These are phyloP conservation scores for Andrena bucephala DNA, from an alignment of 2,888 invertebrate species.

Conservation along the genomic window DNA sequence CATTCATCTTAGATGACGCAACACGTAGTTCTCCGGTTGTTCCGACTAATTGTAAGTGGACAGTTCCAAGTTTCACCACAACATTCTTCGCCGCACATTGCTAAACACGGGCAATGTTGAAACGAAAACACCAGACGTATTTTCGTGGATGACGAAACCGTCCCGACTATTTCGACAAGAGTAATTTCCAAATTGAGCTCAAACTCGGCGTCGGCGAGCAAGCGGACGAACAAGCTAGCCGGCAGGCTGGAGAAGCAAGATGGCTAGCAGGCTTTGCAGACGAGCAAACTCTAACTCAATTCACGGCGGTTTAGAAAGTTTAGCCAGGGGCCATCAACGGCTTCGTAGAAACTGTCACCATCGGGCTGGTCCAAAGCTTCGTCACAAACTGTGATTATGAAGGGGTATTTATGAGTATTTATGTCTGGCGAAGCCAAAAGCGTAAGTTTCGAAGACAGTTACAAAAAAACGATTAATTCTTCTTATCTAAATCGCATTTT, in stretches of 20 bases:
- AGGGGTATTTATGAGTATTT: constrained; percentile 27
- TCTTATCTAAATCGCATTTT: too few species aligned
- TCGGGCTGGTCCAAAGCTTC: constrained; percentile 60
- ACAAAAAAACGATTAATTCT: constrained; percentile 2
- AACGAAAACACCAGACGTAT: constrained; percentile 42
- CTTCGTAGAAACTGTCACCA: constrained; percentile 72
- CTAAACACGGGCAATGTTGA: constrained; percentile 42
- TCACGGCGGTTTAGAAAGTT: constrained; percentile 75
- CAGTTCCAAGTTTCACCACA: constrained; percentile 38
- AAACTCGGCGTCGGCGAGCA: constrained; percentile 64
- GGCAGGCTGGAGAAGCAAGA: constrained; percentile 59
- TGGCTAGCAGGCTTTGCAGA: constrained; percentile 67
- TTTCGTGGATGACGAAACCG: constrained; percentile 54
- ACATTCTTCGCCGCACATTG: constrained; percentile 50
- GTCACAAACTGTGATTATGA: constrained; percentile 48
- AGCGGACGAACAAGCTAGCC: constrained; percentile 58
- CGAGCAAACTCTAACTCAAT: constrained; percentile 76
- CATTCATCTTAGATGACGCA: neutral
- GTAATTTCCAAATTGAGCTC: constrained; percentile 74
- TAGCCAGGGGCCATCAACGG: constrained; percentile 78
- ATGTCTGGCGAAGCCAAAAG: neutral
- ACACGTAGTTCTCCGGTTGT: constrained; percentile 6
- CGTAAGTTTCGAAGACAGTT: neutral
- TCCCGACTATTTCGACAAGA: constrained; percentile 60
- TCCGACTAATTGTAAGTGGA: constrained; percentile 35